Base-by-base conservation (phyloP, 2,797 vertebrate genomes). In the Cygnus olor region DNA sequence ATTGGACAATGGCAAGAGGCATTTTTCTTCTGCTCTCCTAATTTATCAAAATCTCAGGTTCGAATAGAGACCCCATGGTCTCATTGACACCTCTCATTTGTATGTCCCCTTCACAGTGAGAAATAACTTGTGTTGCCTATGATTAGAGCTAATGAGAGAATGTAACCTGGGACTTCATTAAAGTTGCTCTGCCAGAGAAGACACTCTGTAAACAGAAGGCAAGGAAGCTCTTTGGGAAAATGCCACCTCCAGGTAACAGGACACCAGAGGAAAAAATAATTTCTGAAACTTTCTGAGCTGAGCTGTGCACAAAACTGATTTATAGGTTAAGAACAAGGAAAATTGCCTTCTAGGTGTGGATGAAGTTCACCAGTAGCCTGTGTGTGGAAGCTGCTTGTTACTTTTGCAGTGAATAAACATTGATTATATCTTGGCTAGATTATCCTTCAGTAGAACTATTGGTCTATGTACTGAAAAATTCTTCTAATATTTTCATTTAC, bases 51-150 rank as follows among this genome's bases (percentile, higher is more conserved):
- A 44, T 81, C 36, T 63, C 40, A 28, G 44, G 58, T 89, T 92
- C 49, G 93, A 94, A 91, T 9, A 90, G 87, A 96, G 76, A 83
- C 84, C 87, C 91, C 45, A 51, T 51, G 71, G 88, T 80, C 80
- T 96, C 64, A 89, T 97, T 97, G 97, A 85, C 79, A 83, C 61
- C 21, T 74, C 57, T 90, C 15, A 36, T 69, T 40, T 90, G 72
- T 57, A 82, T 47, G 38, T 76, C 42, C 34, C 32, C 25, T 49
- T 94, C 49, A n/a, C 28, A 45, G 73, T 44, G 15, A 80, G 63
- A 92, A 95, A 93, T 44, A 74, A 56, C 70, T 88, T 70, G 53
- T 1, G 10, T 36, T 90, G 9, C 34, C 34, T 74, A 22, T 74
- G 70, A 82, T 72, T 85, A 81, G 63, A 88, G 49, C 86, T 94